Percentiles rank a stretch among this genome's conserved stretches.
phyloP scores from a whole-genome alignment of 2,797 vertebrate species.

The Phoeniculus purpureus region DNA sequence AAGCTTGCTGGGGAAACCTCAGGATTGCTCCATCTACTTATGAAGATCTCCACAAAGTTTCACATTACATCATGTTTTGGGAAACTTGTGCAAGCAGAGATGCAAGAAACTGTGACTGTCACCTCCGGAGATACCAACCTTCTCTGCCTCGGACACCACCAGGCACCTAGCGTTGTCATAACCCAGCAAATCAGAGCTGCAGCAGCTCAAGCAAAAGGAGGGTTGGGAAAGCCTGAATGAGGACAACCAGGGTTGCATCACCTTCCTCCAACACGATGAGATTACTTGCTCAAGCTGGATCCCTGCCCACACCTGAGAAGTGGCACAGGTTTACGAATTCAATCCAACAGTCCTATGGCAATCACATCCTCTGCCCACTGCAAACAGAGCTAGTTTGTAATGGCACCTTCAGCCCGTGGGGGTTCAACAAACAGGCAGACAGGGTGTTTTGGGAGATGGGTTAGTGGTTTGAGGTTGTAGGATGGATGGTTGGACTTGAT shows the following conservation, averaged over 20 bases:
- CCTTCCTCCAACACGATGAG: background rate
- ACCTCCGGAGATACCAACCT: background rate
- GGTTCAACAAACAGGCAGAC: no score
- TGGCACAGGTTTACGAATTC: background rate
- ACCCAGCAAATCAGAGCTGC: background rate
- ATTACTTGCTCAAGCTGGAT: background rate
- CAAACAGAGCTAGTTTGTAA: background rate
- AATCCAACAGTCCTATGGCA: background rate
- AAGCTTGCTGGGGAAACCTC: background rate
- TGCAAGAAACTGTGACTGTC: background rate
- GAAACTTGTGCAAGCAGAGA: constrained; percentile 36
- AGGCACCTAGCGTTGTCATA: accelerated
- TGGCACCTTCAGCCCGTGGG: no score
- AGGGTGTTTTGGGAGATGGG: no score
- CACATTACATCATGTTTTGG: background rate
- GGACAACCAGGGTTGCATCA: background rate
- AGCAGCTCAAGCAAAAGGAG: background rate
- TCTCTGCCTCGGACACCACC: background rate
- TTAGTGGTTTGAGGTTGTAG: no score
- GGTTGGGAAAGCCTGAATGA: background rate
- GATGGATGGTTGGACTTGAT: no score
- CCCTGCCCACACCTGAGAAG: background rate
- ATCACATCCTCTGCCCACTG: background rate
- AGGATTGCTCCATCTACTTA: background rate
- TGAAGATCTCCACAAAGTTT: constrained; percentile 43